Percentiles rank a stretch among this genome's conserved stretches.
phyloP scores from a whole-genome alignment of 1,140 invertebrate species.

The Ctenoplectra terminalis region DNA sequence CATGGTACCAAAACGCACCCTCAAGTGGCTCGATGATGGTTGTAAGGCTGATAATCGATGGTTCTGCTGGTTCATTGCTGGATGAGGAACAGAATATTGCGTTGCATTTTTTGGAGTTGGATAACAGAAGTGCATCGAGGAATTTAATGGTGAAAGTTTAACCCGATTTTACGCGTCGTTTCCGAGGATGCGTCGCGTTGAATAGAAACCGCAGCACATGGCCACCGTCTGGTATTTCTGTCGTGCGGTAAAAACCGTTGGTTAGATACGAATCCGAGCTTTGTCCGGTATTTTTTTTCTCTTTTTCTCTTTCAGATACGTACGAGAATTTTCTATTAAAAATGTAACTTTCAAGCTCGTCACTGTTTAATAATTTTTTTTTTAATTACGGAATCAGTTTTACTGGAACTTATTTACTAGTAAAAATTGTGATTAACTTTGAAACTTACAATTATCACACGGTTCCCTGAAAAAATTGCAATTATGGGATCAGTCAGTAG shows the following conservation, averaged over 20 bases:
- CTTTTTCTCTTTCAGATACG: background rate
- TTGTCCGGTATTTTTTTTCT: background rate
- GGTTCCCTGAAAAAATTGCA: background rate
- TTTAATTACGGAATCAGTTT: too few relatives aligned
- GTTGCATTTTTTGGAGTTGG: background rate
- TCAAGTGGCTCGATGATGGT: background rate
- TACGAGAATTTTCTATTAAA: too few relatives aligned
- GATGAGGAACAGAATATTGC: background rate
- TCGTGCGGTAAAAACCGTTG: background rate
- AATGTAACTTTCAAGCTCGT: too few relatives aligned
- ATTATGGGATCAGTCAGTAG: background rate
- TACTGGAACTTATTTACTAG: too few relatives aligned
- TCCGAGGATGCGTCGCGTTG: background rate
- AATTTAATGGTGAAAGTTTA: background rate
- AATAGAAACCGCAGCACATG: conserved; percentile 9
- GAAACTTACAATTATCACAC: background rate
- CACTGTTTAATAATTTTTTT: too few relatives aligned
- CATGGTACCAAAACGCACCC: background rate
- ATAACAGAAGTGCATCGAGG: background rate
- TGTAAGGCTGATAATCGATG: background rate
- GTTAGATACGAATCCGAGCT: background rate
- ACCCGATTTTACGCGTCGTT: background rate
- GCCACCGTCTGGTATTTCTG: conserved; percentile 4
- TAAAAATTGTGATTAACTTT: too few relatives aligned
- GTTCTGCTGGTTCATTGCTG: background rate